Percentiles rank a stretch among this genome's conserved stretches.
Conservation (phyloP, 2,113 vertebrate genomes). For the Psilopogon haemacephalus region DNA sequence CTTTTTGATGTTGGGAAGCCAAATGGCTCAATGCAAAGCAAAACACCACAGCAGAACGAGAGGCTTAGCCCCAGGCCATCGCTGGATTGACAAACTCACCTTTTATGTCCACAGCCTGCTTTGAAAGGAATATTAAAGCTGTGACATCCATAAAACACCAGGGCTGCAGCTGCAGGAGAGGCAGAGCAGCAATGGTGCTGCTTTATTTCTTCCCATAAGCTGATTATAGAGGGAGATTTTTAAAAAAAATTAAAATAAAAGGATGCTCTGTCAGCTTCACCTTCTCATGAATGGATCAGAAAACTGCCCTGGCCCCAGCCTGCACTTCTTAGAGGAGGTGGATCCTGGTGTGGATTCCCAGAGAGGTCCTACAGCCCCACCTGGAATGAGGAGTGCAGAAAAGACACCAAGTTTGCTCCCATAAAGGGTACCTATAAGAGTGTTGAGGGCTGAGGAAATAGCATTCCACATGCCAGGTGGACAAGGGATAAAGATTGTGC, state of each 20-base stretch:
- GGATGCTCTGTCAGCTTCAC: neutral
- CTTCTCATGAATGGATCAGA: rapidly evolving
- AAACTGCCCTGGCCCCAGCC: neutral
- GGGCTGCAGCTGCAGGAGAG: neutral
- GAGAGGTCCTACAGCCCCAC: neutral
- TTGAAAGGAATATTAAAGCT: neutral
- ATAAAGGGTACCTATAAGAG: neutral
- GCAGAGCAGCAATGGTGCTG: neutral
- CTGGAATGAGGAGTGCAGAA: rapidly evolving
- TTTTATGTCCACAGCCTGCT: neutral
- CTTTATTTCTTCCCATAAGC: neutral
- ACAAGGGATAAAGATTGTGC: too few relatives aligned
- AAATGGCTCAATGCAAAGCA: neutral
- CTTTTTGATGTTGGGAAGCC: neutral
- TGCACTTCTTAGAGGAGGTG: rapidly evolving
- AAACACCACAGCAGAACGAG: neutral
- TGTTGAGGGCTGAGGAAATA: too few relatives aligned
- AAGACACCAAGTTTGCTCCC: neutral
- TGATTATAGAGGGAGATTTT: neutral
- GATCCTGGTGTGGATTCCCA: neutral
- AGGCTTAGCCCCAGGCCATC: neutral
- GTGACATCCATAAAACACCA: neutral
- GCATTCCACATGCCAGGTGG: too few relatives aligned
- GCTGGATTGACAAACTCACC: neutral
- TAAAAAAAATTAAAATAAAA: too few relatives aligned